These are phyloP conservation scores for Poicephalus gulielmi DNA, from an alignment of 2,113 vertebrate species.

Conservation along the genomic window DNA sequence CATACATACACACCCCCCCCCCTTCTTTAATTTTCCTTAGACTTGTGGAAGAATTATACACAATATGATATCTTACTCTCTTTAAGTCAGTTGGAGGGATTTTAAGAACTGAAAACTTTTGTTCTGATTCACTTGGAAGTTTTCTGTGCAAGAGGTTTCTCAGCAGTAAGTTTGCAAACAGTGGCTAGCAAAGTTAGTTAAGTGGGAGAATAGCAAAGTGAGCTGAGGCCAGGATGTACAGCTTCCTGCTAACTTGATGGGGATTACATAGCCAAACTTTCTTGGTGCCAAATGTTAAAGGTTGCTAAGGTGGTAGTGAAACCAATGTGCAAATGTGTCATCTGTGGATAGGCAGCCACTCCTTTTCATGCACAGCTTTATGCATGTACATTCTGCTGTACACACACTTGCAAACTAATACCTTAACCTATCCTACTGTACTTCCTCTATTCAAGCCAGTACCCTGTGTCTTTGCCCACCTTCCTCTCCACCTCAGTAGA, in stretches of 20 bases:
- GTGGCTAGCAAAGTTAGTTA: not conserved
- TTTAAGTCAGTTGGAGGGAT: not conserved
- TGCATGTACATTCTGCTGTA: not conserved
- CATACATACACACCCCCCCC: not conserved
- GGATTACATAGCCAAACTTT: not conserved
- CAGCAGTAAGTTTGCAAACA: not conserved
- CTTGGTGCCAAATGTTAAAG: not conserved
- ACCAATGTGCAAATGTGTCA: not conserved
- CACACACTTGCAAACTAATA: not conserved
- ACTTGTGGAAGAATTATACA: not conserved
- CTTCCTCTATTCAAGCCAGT: not conserved
- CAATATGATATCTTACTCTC: not conserved
- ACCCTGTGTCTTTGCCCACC: not conserved
- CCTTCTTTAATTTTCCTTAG: not conserved
- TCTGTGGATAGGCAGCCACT: not conserved
- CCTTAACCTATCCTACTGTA: not conserved
- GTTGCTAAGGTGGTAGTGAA: not conserved
- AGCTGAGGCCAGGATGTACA: not conserved
- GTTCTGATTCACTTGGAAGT: not conserved
- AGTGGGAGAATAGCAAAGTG: not conserved
- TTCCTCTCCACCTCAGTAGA: not conserved
- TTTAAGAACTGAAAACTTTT: not conserved
- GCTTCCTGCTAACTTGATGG: not conserved
- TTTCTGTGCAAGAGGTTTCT: not conserved
- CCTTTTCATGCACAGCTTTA: not conserved